Percentiles rank a stretch among this genome's conserved stretches.
phyloP scores from a whole-genome alignment of 1,140 invertebrate genomes.

The Sipha flava region DNA sequence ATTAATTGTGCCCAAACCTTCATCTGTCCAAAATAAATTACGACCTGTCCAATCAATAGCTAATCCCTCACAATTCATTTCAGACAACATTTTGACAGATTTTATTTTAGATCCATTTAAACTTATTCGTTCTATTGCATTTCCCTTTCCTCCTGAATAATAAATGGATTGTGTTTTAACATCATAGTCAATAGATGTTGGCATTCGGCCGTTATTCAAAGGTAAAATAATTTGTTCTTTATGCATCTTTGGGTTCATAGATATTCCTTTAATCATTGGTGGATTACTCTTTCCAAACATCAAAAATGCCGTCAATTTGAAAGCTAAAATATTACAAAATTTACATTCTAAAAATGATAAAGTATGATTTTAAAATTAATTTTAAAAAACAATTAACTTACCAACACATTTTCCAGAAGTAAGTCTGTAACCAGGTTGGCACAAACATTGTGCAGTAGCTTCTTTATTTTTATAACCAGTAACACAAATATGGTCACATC shows the following conservation, averaged over 20 bases:
- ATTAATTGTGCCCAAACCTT: conserved; percentile 50
- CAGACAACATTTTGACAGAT: conserved; percentile 44
- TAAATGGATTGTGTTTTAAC: conserved; percentile 55
- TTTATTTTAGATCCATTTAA: conserved; percentile 44
- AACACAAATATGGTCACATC: conserved; percentile 67
- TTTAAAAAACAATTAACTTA: conserved; percentile 43
- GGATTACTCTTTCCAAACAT: conserved; percentile 55
- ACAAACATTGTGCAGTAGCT: conserved; percentile 55
- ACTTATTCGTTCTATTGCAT: conserved; percentile 47
- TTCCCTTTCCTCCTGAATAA: conserved; percentile 52
- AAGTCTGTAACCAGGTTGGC: conserved; percentile 58
- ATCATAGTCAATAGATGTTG: conserved; percentile 62
- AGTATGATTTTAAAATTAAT: neutral
- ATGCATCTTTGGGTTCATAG: conserved; percentile 42
- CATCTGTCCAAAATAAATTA: conserved; percentile 77
- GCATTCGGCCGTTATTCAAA: conserved; percentile 53
- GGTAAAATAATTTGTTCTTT: conserved; percentile 55
- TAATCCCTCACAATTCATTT: conserved; percentile 57
- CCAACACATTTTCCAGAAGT: conserved; percentile 52
- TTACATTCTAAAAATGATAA: neutral
- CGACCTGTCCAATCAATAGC: conserved; percentile 70
- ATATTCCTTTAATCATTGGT: conserved; percentile 55
- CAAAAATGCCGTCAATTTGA: conserved; percentile 50
- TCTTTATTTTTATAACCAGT: conserved; percentile 48
- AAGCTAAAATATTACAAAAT: conserved; percentile 42